Base-by-base conservation (phyloP, 2,113 vertebrate genomes). In the Bubalus kerabau region DNA sequence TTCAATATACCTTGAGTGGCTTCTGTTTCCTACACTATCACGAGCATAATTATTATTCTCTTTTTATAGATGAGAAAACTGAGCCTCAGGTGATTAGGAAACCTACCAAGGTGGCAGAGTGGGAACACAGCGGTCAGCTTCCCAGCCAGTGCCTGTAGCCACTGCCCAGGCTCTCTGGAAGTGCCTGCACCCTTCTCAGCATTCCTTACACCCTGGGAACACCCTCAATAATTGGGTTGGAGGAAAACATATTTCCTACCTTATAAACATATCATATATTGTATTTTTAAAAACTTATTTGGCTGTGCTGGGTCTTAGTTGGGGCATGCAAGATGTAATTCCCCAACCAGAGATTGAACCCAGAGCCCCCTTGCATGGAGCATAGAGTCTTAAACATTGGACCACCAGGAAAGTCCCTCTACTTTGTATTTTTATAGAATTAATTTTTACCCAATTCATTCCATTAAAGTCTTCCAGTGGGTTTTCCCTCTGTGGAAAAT, bases 11-110 rank as follows among this genome's bases (percentile, higher is more conserved):
- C 82, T 80, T 26, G 54, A 52, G n/a, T n/a, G 64, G 74, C 48
- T 95, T 84, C 94, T 92, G 28, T 78, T 88, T 89, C 96, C 88
- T 76, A 16, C 32, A n/a, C n/a, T 11, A 46, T 52, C 24, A 19
- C 0, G 30, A 30, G 2, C 4, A 19, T 48, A 12, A 21, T 90
- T 71, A 71, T 56, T 59, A 40, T 67, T n/a, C 30, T 50, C 90
- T 91, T 93, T 56, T 94, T 54, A 67, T 24, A 84, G 56, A n/a
- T 13, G 46, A 81, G 36, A 94, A 89, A 57, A 67, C 40, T 2
- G 80, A 97, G 78, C 56, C 88, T 82, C 21, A 0, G 36, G 36
- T 21, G n/a, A 2, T 36, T 48, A 40, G 21, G 81, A 92, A 83
- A n/a, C 16, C 46, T 81, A 26, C 26, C 36, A 1, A 0, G 3